Conservation (phyloP, 2,797 vertebrate genomes). For the Enteromius radiatus region DNA sequence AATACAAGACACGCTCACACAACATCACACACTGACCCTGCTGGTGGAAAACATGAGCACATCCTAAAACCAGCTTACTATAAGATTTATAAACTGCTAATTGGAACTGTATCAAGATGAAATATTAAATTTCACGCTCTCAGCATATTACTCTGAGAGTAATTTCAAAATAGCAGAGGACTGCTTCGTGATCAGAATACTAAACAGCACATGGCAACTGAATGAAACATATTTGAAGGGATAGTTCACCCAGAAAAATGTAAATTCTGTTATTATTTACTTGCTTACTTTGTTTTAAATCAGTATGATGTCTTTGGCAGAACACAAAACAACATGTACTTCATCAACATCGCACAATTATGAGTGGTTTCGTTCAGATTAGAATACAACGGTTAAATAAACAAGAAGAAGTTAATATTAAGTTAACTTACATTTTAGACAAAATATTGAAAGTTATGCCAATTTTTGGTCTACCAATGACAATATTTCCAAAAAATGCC, state of each 20-base stretch:
- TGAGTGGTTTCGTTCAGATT: background rate
- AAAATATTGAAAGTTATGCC: background rate
- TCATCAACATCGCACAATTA: background rate
- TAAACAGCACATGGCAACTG: slow-evolving; percentile 23
- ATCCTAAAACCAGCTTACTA: slow-evolving; percentile 7
- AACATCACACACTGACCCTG: slow-evolving; percentile 64
- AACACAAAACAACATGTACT: background rate
- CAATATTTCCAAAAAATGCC: background rate
- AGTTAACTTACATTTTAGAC: background rate
- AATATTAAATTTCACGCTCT: slow-evolving; percentile 29
- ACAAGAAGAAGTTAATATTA: background rate
- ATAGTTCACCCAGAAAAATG: background rate
- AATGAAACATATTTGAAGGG: background rate
- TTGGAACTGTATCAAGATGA: slow-evolving; percentile 18
- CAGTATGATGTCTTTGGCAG: background rate
- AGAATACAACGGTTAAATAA: background rate
- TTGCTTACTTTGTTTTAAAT: background rate
- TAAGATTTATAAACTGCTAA: slow-evolving; percentile 39
- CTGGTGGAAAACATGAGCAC: slow-evolving; percentile 43
- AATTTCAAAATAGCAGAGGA: slow-evolving; percentile 13
- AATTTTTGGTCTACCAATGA: background rate
- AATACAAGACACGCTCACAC: slow-evolving; percentile 38
- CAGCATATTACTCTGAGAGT: slow-evolving; percentile 12
- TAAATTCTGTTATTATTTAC: background rate
- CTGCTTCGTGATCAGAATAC: slow-evolving; percentile 19